Evolutionary conservation across 2,888 invertebrate genomes (phyloP).

Genomic region (Drosophila mulleri): DNA sequence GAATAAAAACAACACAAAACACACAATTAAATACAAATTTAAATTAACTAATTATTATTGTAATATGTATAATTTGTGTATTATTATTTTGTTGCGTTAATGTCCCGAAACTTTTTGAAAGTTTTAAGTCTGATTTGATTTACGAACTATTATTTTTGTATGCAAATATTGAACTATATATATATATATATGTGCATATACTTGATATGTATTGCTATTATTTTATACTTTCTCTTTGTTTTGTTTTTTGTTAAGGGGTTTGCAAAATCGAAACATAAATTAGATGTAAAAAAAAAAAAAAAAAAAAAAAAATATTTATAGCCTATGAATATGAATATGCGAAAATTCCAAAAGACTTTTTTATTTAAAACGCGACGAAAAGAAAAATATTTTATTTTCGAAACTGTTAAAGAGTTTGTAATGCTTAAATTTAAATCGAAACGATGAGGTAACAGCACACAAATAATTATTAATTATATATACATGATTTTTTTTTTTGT

Average conservation of each 20-base stretch:
- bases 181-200: neutral
- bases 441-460: slow-evolving; percentile 32
- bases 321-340: slow-evolving; percentile 63
- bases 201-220: slow-evolving; percentile 15
- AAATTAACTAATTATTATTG: slow-evolving; percentile 1
- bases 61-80: slow-evolving; percentile 10
- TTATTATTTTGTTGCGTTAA: slow-evolving; percentile 37
- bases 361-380: slow-evolving; percentile 37
- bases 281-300: slow-evolving; percentile 32
- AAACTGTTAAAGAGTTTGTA: slow-evolving; percentile 34
- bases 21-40: neutral
- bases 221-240: neutral
- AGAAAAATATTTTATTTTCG: slow-evolving; percentile 32
- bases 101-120: slow-evolving; percentile 35
- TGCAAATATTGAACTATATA: slow-evolving; percentile 3
- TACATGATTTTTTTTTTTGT: slow-evolving; percentile 20
- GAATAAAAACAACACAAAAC: too few relatives aligned
- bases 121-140: slow-evolving; percentile 47
- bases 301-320: slow-evolving; percentile 47
- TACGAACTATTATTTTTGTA: slow-evolving; percentile 5
- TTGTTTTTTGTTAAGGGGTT: slow-evolving; percentile 9
- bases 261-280: slow-evolving; percentile 10
- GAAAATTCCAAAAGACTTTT: slow-evolving; percentile 67
- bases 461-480: slow-evolving; percentile 29
- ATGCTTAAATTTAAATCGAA: slow-evolving; percentile 41